These are phyloP conservation scores for Gryon sp. DNA, from an alignment of 1,140 invertebrate species.

Conservation along the genomic window DNA sequence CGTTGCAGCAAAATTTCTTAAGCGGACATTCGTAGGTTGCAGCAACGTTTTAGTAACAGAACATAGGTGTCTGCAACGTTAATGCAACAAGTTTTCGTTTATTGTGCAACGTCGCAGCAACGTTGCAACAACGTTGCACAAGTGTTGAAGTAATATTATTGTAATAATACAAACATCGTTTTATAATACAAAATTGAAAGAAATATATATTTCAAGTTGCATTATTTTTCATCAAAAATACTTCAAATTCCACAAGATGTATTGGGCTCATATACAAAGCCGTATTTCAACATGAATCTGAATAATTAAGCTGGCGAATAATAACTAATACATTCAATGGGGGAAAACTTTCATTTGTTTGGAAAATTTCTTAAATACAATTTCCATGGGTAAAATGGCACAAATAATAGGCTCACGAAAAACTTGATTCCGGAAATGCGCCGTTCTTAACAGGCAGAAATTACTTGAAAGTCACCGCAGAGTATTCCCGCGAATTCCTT, in stretches of 20 bases:
- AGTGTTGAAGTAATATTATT: no score
- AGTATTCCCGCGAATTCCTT: conserved; percentile 43
- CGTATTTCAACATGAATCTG: conserved; percentile 11
- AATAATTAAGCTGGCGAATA: conserved; percentile 31
- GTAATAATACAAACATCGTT: no score
- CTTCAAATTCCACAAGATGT: background rate
- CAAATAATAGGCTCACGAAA: conserved; percentile 45
- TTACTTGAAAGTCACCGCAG: conserved; percentile 56
- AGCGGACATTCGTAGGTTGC: no score
- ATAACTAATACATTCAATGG: conserved; percentile 22
- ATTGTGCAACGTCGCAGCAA: no score
- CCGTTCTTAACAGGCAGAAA: conserved; percentile 44
- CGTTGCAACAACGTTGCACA: no score
- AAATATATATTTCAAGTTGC: conserved; percentile 58
- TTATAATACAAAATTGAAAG: no score
- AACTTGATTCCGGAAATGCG: conserved; percentile 22
- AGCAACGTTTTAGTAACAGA: no score
- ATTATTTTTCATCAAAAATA: background rate
- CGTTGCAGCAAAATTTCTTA: no score
- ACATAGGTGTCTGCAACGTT: no score
- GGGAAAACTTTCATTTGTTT: conserved; percentile 19
- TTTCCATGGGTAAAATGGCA: conserved; percentile 41
- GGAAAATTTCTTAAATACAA: conserved; percentile 49
- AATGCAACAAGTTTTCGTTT: no score
- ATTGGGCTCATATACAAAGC: no score